Percentiles rank a stretch among this genome's conserved stretches.
Evolutionary conservation across 2,797 vertebrate genomes (phyloP).

Genomic region (Melanogrammus aeglefinus): DNA sequence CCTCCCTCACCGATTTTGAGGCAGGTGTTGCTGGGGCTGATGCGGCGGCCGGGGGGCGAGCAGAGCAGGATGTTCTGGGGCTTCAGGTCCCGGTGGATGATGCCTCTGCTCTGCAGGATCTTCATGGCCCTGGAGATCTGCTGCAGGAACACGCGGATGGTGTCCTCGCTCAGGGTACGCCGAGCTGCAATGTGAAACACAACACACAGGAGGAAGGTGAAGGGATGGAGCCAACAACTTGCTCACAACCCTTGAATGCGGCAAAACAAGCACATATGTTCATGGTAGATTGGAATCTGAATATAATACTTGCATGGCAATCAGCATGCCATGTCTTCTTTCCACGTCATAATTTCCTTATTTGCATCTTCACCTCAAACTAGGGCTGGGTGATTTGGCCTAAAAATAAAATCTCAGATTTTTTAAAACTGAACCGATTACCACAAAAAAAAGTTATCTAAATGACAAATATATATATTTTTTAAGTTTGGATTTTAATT

Average conservation of each 20-base stretch:
- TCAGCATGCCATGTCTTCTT: background rate
- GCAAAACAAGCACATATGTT: background rate
- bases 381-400: no score
- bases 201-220: background rate
- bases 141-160: conserved; percentile 91
- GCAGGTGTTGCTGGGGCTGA: conserved; percentile 83
- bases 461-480: no score
- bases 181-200: conserved; percentile 74
- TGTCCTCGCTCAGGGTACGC: conserved; percentile 93
- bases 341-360: background rate
- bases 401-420: no score
- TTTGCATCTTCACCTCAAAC: background rate
- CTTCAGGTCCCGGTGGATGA: conserved; percentile 94
- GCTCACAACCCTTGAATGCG: background rate
- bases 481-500: no score
- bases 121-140: conserved; percentile 95
- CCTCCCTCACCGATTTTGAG: conserved; percentile 84
- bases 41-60: conserved; percentile 79
- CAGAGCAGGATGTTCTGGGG: conserved; percentile 96
- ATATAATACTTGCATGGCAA: background rate
- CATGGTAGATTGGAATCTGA: background rate
- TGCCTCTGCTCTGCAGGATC: conserved; percentile 88
- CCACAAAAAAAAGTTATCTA: no score
- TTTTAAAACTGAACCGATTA: no score
- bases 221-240: background rate